A percentile compares a stretch with the other conserved stretches of the same genome.
Conservation (phyloP, 2,888 invertebrate genomes). For the Agrotis segetum region DNA sequence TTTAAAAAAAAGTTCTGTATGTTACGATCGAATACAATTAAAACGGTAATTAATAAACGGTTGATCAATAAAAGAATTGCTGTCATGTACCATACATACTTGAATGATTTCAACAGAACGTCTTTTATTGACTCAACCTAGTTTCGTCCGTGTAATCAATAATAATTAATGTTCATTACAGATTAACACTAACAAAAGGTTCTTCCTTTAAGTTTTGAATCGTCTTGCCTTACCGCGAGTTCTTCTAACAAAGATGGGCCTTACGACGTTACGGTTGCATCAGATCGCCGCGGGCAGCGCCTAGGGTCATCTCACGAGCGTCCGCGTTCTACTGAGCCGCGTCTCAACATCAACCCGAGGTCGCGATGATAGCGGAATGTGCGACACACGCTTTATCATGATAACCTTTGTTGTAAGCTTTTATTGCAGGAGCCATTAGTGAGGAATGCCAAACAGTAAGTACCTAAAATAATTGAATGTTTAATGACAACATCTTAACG, state of each 20-base stretch:
- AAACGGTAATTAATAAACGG: too few species aligned
- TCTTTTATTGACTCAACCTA: too few species aligned
- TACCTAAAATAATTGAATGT: slow-evolving; percentile 29
- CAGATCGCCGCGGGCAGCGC: slow-evolving; percentile 61
- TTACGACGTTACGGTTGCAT: slow-evolving; percentile 59
- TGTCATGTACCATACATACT: too few species aligned
- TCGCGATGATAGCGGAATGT: slow-evolving; percentile 65
- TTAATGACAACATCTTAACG: slow-evolving; percentile 26
- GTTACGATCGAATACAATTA: too few species aligned
- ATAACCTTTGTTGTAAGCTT: slow-evolving; percentile 53
- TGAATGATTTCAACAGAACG: too few species aligned
- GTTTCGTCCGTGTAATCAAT: too few species aligned
- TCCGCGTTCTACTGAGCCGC: slow-evolving; percentile 62
- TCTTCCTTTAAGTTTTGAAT: slow-evolving; percentile 10
- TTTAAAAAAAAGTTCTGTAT: too few species aligned
- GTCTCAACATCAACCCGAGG: slow-evolving; percentile 64
- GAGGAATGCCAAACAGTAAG: slow-evolving; percentile 54
- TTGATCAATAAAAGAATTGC: too few species aligned
- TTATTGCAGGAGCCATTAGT: slow-evolving; percentile 46
- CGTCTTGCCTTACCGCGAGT: slow-evolving; percentile 47
- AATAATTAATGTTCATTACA: too few species aligned
- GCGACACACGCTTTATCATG: slow-evolving; percentile 51
- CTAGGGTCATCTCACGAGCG: slow-evolving; percentile 69
- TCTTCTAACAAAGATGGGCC: slow-evolving; percentile 44
- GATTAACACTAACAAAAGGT: too few species aligned